Conservation (phyloP, 1,140 invertebrate species). For the Scaptodrosophila lebanonensis region DNA sequence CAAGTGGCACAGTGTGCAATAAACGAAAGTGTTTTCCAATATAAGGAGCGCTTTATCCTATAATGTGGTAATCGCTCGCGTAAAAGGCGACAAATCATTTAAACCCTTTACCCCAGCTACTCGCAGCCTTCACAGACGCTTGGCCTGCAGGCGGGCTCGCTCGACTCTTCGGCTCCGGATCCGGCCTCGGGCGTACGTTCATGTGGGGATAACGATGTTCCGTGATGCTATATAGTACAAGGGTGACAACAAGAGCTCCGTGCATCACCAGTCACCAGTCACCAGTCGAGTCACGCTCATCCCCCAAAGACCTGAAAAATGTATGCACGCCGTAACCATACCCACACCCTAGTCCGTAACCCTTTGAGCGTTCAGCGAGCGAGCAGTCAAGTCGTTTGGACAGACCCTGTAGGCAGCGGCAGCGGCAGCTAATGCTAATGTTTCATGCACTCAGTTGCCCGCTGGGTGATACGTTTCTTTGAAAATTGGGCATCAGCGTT, state of each 20-base stretch:
- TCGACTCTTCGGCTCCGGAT: slow-evolving; percentile 4
- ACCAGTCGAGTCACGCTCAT: slow-evolving; percentile 1
- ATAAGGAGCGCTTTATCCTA: slow-evolving; percentile 69
- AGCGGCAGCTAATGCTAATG: slow-evolving; percentile 43
- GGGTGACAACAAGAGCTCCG: slow-evolving; percentile 58
- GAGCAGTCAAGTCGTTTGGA: not conserved
- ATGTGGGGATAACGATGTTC: slow-evolving; percentile 26
- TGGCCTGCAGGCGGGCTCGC: not conserved
- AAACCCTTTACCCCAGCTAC: slow-evolving; percentile 49
- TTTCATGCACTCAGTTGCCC: slow-evolving; percentile 22
- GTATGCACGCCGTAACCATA: slow-evolving; percentile 49
- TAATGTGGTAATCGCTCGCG: slow-evolving; percentile 76
- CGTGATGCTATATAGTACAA: slow-evolving; percentile 30
- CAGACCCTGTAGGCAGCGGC: slow-evolving; percentile 30
- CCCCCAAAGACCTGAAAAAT: slow-evolving; percentile 31
- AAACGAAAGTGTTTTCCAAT: slow-evolving; percentile 75
- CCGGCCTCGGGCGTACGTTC: not conserved
- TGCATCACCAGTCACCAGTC: not conserved
- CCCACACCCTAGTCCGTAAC: no score
- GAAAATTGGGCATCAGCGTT: slow-evolving; percentile 57
- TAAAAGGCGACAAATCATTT: slow-evolving; percentile 76
- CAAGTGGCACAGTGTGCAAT: slow-evolving; percentile 45
- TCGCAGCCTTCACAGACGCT: not conserved
- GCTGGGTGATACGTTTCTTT: slow-evolving; percentile 21
- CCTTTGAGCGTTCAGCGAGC: slow-evolving; percentile 42